Percentiles rank a stretch among this genome's conserved stretches.
Evolutionary conservation across 2,888 invertebrate species (phyloP).

Genomic region (Piscicola geometra): DNA sequence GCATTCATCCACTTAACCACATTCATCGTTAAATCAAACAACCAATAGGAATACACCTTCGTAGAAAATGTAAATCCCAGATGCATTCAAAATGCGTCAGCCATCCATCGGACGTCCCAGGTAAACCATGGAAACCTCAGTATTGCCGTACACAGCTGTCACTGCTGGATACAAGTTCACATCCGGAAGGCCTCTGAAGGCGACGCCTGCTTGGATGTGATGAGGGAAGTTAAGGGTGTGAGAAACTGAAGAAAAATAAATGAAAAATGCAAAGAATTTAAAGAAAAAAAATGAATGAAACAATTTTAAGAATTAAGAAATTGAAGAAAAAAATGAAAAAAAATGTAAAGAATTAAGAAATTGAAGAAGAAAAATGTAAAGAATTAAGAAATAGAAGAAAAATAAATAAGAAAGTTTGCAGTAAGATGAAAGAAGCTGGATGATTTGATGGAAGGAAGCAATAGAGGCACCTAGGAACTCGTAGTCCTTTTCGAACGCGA

Average conservation of each 20-base stretch:
- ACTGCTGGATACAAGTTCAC: slow-evolving; percentile 87
- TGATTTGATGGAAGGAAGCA: too few relatives aligned
- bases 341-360: neutral
- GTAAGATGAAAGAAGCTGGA: too few relatives aligned
- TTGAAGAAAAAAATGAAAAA: neutral
- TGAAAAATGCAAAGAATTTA: too few relatives aligned
- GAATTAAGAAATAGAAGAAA: slow-evolving; percentile 23
- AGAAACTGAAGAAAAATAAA: too few relatives aligned
- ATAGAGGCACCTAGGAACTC: slow-evolving; percentile 75
- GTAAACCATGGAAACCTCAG: slow-evolving; percentile 98
- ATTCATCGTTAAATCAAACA: too few relatives aligned
- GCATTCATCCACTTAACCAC: too few relatives aligned
- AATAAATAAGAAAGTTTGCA: too few relatives aligned
- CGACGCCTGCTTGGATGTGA: slow-evolving; percentile 64
- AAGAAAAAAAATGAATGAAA: neutral
- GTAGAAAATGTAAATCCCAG: neutral
- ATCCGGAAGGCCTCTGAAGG: slow-evolving; percentile 88
- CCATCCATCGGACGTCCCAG: slow-evolving; percentile 93
- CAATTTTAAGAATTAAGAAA: too few relatives aligned
- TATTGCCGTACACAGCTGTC: slow-evolving; percentile 97
- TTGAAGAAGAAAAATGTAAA: neutral
- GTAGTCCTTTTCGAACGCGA: slow-evolving; percentile 94
- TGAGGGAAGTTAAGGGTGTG: too few relatives aligned
- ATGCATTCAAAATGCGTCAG: too few relatives aligned
- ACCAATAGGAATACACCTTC: slow-evolving; percentile 13